Conservation (phyloP, 1,140 invertebrate species). For the Sitophilus oryzae region DNA sequence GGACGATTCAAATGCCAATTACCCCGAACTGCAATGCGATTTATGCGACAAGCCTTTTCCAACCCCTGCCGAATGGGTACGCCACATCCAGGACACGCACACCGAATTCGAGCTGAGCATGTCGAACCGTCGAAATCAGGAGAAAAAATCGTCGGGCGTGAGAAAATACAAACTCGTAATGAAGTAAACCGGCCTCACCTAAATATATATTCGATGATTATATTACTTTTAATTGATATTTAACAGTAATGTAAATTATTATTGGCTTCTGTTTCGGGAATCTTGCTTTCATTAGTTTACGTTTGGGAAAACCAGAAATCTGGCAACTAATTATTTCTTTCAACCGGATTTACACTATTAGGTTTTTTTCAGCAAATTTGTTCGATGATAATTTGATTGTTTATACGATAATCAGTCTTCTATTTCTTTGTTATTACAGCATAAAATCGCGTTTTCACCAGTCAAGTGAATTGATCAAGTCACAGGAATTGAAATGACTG, state of each 20-base stretch:
- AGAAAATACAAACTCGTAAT: constrained; percentile 18
- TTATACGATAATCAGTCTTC: too few relatives aligned
- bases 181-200: not conserved
- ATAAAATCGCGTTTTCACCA: too few relatives aligned
- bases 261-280: not conserved
- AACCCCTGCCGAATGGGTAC: constrained; percentile 76
- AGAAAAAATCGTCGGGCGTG: not conserved
- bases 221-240: not conserved
- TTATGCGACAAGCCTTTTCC: constrained; percentile 75
- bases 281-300: not conserved
- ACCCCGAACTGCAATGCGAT: constrained; percentile 67
- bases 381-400: too few relatives aligned
- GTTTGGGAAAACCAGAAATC: too few relatives aligned
- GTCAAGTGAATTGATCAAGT: too few relatives aligned
- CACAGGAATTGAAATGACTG: too few relatives aligned
- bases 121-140: constrained; percentile 22
- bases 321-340: too few relatives aligned
- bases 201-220: too few relatives aligned
- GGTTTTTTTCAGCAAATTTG: too few relatives aligned
- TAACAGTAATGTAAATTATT: not conserved
- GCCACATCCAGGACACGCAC: constrained; percentile 74
- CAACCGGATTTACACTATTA: too few relatives aligned
- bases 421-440: too few relatives aligned
- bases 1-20: constrained; percentile 60
- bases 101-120: constrained; percentile 72